phyloP scores from a whole-genome alignment of 2,113 vertebrate species.

The Plecotus auritus region DNA sequence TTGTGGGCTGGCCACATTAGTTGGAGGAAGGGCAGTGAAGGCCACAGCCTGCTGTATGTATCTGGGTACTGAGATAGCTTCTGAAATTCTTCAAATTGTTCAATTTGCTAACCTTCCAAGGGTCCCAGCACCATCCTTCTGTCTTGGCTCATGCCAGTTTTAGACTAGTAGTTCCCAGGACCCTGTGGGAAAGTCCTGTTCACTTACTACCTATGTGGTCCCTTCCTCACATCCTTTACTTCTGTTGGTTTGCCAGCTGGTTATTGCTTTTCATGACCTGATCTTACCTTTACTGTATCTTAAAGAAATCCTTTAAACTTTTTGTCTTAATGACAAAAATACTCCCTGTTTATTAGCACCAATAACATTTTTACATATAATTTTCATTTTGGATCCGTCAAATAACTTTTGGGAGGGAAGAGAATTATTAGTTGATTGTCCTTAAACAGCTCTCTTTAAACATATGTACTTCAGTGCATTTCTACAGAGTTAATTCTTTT shows the following conservation, averaged over 20 bases:
- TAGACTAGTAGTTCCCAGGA: not conserved
- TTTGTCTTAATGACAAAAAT: not conserved
- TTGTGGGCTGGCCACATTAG: not conserved
- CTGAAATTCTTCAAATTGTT: not conserved
- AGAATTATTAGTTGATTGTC: not conserved
- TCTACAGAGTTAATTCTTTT: not conserved
- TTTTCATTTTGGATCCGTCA: not conserved
- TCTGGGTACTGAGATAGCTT: not conserved
- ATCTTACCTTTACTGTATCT: not conserved
- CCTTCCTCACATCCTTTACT: not conserved
- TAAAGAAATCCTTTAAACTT: not conserved
- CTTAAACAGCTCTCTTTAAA: not conserved
- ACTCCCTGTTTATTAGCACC: not conserved
- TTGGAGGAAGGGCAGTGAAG: not conserved
- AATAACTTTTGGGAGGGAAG: not conserved
- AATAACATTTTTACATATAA: not conserved
- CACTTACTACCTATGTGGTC: accelerated
- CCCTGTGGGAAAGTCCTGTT: not conserved
- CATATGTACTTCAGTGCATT: not conserved
- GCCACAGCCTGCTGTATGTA: not conserved
- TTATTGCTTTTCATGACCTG: not conserved
- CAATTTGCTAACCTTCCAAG: not conserved
- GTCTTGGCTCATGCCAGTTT: not conserved
- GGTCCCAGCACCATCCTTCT: not conserved
- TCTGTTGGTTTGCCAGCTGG: not conserved